Conservation (phyloP, 2,888 invertebrate genomes). For the Caenorhabditis sp. region DNA sequence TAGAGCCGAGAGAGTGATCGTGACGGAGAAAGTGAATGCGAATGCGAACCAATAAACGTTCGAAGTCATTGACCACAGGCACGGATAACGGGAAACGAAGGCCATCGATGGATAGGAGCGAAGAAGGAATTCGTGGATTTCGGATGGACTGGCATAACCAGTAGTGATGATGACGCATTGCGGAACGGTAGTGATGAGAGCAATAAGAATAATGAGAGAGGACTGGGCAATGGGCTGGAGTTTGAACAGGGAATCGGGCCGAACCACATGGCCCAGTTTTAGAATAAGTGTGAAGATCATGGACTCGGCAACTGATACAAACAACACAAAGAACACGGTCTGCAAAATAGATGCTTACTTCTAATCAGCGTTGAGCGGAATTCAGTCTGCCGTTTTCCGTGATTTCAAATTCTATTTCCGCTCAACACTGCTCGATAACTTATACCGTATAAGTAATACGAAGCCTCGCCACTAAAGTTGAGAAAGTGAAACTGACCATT, state of each 20-base stretch:
- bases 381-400: too few species aligned
- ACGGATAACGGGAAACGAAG: not conserved
- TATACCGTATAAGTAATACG: too few species aligned
- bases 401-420: too few species aligned
- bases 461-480: too few species aligned
- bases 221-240: not conserved
- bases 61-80: not conserved
- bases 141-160: not conserved
- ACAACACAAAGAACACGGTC: not conserved
- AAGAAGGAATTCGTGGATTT: not conserved
- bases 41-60: not conserved
- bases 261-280: not conserved
- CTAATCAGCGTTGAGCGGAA: too few species aligned
- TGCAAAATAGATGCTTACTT: constrained; percentile 4
- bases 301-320: not conserved
- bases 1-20: not conserved
- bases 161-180: not conserved
- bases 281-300: not conserved
- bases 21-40: not conserved
- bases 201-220: not conserved
- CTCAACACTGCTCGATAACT: not conserved
- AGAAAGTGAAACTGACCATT: constrained; percentile 3
- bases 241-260: not conserved
- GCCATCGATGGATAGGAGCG: not conserved
- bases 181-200: not conserved